Base-by-base conservation (phyloP, 64 coral and sea anemone species). In the Orbicella faveolata region DNA sequence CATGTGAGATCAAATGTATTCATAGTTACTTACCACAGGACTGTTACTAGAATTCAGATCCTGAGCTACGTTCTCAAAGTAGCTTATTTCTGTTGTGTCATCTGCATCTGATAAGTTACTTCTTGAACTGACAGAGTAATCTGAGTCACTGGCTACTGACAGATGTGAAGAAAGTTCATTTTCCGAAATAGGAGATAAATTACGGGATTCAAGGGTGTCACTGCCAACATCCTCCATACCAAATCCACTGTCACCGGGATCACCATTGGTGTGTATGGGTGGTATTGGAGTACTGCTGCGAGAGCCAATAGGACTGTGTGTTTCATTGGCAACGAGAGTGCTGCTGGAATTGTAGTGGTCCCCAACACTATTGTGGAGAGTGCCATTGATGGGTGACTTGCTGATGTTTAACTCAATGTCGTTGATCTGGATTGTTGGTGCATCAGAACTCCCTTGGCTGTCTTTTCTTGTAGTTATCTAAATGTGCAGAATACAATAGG, bases 81-180 rank as follows among this genome's bases (percentile, higher is more conserved):
- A 96, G 52, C 89, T 91, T 30, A 81, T 91, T 74, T 96, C 95
- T 74, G 94, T 83, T 15, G 75, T 54, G 75, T 96, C 95, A 74
- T 96, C 95, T 73, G 88, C 73, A 54, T 93, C 95, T 33, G 95
- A 94, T n/a, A 68, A 52, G 37, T 79, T 76, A 19, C 83, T 81
- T 35, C 63, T 87, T 37, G 84, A 84, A 74, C 77, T 62, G 5
- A 87, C 23, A 44, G 83, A 87, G 34, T 61, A 77, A 61, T 92
- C 90, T 52, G 75, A 79, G 63, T 87, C 83, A 79, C 59, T 75
- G 41, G 77, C 70, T 18, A 79, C 83, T 23, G 95, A 90, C 17
- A 83, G 74, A 13, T 78, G 89, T 52, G 48, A 67, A 3, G 88
- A 91, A 63, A 62, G 51, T n/a, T 80, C 77, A 72, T 76, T 61